phyloP scores from a whole-genome alignment of 2,888 invertebrate species.

The Ptychoptera contaminata region DNA sequence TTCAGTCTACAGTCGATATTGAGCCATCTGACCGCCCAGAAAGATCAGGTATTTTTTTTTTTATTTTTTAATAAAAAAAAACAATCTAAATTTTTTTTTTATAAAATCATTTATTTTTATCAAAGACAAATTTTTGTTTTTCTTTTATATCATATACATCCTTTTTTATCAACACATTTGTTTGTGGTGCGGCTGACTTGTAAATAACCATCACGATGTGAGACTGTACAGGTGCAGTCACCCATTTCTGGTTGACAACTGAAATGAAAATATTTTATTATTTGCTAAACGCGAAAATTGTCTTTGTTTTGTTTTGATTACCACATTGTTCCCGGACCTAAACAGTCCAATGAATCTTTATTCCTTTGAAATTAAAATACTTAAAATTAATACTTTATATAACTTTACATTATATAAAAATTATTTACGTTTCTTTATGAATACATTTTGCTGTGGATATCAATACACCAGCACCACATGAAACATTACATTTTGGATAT shows the following conservation, averaged over 20 bases:
- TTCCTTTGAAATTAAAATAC: slow-evolving; percentile 17
- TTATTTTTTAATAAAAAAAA: background rate
- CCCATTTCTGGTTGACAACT: slow-evolving; percentile 18
- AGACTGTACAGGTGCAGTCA: slow-evolving; percentile 18
- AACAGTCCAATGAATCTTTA: slow-evolving; percentile 24
- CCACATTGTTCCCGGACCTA: slow-evolving; percentile 30
- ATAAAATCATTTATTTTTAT: too few relatives aligned
- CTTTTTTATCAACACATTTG: too few relatives aligned
- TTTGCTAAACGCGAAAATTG: too few relatives aligned
- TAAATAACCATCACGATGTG: slow-evolving; percentile 8
- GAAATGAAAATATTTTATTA: slow-evolving; percentile 9
- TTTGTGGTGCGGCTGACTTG: too few relatives aligned
- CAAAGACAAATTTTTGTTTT: too few relatives aligned
- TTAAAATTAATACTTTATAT: too few relatives aligned
- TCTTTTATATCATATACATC: too few relatives aligned
- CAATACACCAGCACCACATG: slow-evolving; percentile 17
- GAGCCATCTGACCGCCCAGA: too few relatives aligned
- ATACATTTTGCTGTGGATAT: slow-evolving; percentile 22
- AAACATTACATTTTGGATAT: slow-evolving; percentile 17
- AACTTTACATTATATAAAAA: too few relatives aligned
- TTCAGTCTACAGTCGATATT: slow-evolving; percentile 7
- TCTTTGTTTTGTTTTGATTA: background rate
- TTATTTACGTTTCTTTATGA: slow-evolving; percentile 26
- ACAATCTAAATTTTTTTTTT: background rate
- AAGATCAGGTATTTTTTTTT: too few relatives aligned